Conservation (phyloP, 2,888 invertebrate genomes). For the Syrphus vitripennis region DNA sequence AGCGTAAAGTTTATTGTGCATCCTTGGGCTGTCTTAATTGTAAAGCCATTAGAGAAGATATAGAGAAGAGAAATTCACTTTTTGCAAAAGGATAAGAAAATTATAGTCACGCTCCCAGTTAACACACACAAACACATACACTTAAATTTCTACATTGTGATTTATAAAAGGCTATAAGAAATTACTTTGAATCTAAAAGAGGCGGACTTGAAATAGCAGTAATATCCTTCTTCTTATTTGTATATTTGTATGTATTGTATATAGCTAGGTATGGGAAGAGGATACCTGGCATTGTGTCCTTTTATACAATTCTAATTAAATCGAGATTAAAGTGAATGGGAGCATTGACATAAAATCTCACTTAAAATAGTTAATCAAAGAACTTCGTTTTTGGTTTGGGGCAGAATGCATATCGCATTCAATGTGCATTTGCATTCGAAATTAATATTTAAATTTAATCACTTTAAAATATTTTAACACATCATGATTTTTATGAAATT, state of each 20-base stretch:
- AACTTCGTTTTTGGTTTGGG: not conserved
- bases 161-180: slow-evolving; percentile 61
- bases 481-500: no score
- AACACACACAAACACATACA: not conserved
- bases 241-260: not conserved
- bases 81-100: slow-evolving; percentile 41
- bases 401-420: no score
- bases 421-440: no score
- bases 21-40: slow-evolving; percentile 65
- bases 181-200: slow-evolving; percentile 7
- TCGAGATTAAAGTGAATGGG: slow-evolving; percentile 65
- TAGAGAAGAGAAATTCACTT: slow-evolving; percentile 17
- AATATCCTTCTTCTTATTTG: slow-evolving; percentile 14
- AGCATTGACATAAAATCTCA: slow-evolving; percentile 64
- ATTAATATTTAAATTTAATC: no score
- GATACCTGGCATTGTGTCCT: slow-evolving; percentile 59
- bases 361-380: slow-evolving; percentile 46
- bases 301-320: slow-evolving; percentile 67
- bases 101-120: slow-evolving; percentile 50
- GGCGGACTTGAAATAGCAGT: not conserved
- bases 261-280: not conserved
- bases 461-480: no score
- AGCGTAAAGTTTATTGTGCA: slow-evolving; percentile 67
- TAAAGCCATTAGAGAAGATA: slow-evolving; percentile 50
- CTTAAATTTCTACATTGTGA: slow-evolving; percentile 36